A percentile compares a stretch with the other conserved stretches of the same genome.
Conservation (phyloP, 2,797 vertebrate genomes). For the Artibeus lituratus region DNA sequence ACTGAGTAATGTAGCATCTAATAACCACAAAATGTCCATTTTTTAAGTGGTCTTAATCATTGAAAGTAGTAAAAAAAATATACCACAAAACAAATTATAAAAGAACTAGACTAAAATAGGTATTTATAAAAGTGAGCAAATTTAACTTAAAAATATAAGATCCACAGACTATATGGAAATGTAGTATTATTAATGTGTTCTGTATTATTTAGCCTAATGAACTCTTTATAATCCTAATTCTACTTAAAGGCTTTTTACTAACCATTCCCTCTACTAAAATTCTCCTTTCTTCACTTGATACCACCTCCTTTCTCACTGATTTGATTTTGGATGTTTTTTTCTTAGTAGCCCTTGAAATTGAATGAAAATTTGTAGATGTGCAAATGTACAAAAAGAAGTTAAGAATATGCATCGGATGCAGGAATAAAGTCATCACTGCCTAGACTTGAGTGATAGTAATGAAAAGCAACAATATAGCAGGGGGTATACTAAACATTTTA, state of each 20-base stretch:
- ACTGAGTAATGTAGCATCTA: background rate
- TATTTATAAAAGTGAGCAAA: constrained; percentile 1
- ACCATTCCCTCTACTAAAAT: background rate
- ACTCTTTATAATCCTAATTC: background rate
- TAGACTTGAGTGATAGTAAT: background rate
- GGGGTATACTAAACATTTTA: background rate
- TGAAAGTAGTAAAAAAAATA: background rate
- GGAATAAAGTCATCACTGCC: background rate
- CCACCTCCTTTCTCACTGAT: background rate
- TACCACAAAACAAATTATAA: background rate
- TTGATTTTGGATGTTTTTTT: background rate
- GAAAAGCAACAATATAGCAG: background rate
- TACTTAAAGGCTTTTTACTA: background rate
- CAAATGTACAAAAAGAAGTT: background rate
- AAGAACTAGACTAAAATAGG: background rate
- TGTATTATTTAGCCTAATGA: background rate
- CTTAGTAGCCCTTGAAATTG: constrained; percentile 14
- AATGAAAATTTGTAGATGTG: background rate
- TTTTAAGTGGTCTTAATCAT: constrained; percentile 13
- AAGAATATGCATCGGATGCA: background rate
- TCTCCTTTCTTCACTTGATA: background rate
- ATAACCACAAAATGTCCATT: background rate
- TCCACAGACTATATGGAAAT: background rate
- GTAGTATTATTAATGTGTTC: background rate
- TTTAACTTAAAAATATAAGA: constrained; percentile 5